Evolutionary conservation across 2,888 invertebrate species (phyloP).

Genomic region (Terebella lapidaria): DNA sequence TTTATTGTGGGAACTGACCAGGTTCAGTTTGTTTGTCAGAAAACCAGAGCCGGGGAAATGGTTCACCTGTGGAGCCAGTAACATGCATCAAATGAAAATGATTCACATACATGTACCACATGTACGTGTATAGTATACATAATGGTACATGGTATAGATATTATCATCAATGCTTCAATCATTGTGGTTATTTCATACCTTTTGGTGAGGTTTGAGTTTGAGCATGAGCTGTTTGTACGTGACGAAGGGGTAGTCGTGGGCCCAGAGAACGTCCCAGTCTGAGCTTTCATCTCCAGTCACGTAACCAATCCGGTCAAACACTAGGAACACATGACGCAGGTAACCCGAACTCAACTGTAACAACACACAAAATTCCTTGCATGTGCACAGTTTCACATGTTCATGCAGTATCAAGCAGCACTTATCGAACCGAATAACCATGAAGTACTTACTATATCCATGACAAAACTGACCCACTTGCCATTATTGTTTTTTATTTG

Average conservation of each 20-base stretch:
- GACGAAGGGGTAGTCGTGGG: slow-evolving; percentile 84
- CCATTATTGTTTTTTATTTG: no score
- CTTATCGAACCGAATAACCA: no score
- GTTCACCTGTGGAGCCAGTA: slow-evolving; percentile 68
- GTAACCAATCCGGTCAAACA: slow-evolving; percentile 74
- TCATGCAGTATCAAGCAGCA: background rate
- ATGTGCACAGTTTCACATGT: background rate
- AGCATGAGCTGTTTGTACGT: slow-evolving; percentile 58
- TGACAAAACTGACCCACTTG: no score
- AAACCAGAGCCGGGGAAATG: slow-evolving; percentile 92
- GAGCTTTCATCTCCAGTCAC: slow-evolving; percentile 46
- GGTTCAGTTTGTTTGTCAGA: slow-evolving; percentile 84
- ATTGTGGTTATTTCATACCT: slow-evolving; percentile 53
- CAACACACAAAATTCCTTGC: background rate
- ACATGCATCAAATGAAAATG: slow-evolving; percentile 9
- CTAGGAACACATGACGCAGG: slow-evolving; percentile 74
- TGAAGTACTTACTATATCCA: no score
- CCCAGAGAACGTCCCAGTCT: slow-evolving; percentile 85
- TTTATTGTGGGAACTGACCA: slow-evolving; percentile 62
- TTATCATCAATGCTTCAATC: no score
- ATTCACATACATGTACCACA: background rate
- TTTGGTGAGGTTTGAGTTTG: slow-evolving; percentile 68
- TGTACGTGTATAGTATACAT: background rate
- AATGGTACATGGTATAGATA: no score
- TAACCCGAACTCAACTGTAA: slow-evolving; percentile 59